Evolutionary conservation across 2,797 vertebrate genomes (phyloP).

Genomic region (Pteronotus mesoamericanus): DNA sequence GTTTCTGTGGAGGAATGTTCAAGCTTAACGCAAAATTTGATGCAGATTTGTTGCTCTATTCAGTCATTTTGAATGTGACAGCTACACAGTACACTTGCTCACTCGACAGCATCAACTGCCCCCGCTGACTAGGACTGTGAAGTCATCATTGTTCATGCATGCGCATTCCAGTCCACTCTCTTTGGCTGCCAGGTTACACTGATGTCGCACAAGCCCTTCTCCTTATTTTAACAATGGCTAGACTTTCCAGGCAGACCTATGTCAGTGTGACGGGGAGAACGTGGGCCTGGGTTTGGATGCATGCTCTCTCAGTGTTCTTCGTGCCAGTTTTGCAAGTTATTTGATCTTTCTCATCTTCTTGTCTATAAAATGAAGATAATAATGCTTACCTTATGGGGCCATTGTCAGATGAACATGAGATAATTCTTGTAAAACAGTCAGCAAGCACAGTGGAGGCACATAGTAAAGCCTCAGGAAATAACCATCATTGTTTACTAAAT

Average conservation of each 20-base stretch:
- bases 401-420: background rate
- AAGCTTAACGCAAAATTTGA: background rate
- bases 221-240: background rate
- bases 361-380: background rate
- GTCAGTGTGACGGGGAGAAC: background rate
- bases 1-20: background rate
- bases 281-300: background rate
- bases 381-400: background rate
- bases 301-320: background rate
- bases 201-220: background rate
- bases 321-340: background rate
- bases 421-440: background rate
- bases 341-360: slow-evolving; percentile 3
- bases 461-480: background rate
- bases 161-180: background rate
- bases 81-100: background rate
- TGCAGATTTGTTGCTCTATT: background rate
- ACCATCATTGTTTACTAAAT: background rate
- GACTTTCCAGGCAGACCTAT: background rate
- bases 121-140: background rate
- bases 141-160: background rate
- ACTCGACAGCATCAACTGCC: background rate
- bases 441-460: background rate
- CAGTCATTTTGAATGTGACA: background rate
- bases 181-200: background rate